These are phyloP conservation scores for Aricia agestis DNA, from an alignment of 1,140 invertebrate species.

Conservation along the genomic window DNA sequence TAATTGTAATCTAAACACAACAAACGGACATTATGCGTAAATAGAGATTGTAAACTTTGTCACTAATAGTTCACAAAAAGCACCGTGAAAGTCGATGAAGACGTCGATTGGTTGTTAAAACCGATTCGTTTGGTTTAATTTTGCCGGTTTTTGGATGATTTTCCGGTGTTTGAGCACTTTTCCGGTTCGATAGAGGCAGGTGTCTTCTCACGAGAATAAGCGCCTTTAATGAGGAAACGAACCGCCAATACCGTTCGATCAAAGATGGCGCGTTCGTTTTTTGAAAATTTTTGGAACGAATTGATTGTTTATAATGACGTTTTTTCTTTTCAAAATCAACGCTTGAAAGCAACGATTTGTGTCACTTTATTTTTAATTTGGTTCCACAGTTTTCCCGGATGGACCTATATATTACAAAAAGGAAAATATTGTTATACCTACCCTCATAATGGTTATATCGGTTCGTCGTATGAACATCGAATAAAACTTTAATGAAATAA, in stretches of 20 bases:
- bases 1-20: not conserved
- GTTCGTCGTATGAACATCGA: not conserved
- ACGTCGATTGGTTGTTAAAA: constrained; percentile 46
- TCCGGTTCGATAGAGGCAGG: constrained; percentile 63
- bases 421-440: not conserved
- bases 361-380: not conserved
- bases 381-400: not conserved
- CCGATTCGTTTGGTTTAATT: constrained; percentile 62
- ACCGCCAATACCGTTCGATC: not conserved
- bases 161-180: constrained; percentile 68
- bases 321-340: not conserved
- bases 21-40: constrained; percentile 1
- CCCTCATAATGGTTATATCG: not conserved
- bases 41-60: constrained; percentile 12
- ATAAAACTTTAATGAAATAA: not conserved
- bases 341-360: not conserved
- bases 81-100: constrained; percentile 33
- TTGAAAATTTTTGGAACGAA: constrained; percentile 8
- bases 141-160: constrained; percentile 68
- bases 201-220: constrained; percentile 65
- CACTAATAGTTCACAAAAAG: constrained; percentile 21
- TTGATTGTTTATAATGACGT: not conserved
- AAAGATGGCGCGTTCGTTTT: constrained; percentile 3
- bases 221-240: constrained; percentile 50
- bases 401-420: not conserved